Evolutionary conservation across 2,888 invertebrate genomes (phyloP).

Genomic region (Dugesia japonica): DNA sequence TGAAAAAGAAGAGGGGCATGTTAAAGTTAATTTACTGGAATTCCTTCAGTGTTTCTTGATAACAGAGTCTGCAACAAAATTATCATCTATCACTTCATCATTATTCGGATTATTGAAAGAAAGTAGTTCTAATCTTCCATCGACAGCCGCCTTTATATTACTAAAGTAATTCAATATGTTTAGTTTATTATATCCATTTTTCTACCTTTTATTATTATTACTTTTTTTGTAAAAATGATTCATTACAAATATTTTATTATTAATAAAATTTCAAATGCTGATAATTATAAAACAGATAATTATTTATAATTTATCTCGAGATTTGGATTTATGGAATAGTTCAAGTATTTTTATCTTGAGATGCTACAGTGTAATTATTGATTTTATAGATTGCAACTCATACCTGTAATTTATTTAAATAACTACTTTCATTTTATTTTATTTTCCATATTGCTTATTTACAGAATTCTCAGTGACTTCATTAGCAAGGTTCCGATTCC

Average conservation of each 20-base stretch:
- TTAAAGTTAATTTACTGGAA: constrained; percentile 15
- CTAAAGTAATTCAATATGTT: neutral
- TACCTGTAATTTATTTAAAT: too few species aligned
- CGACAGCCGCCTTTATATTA: neutral
- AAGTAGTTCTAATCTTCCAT: neutral
- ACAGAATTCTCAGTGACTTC: constrained; percentile 62
- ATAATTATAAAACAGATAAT: too few species aligned
- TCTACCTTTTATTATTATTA: neutral
- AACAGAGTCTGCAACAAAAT: neutral
- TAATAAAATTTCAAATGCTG: too few species aligned
- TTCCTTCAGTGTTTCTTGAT: constrained; percentile 6
- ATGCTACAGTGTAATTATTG: too few species aligned
- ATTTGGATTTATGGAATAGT: too few species aligned
- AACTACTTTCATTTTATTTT: too few species aligned
- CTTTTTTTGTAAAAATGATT: neutral
- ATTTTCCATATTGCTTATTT: too few species aligned
- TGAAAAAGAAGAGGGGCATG: neutral
- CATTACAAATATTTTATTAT: neutral
- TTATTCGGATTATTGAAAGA: neutral
- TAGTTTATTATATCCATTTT: neutral
- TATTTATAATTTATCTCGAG: too few species aligned
- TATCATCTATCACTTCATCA: neutral
- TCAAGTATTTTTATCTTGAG: too few species aligned
- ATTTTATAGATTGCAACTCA: too few species aligned
- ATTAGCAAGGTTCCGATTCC: constrained; percentile 62